Conservation (phyloP, 2,888 invertebrate genomes). For the Caenorhabditis sp. region DNA sequence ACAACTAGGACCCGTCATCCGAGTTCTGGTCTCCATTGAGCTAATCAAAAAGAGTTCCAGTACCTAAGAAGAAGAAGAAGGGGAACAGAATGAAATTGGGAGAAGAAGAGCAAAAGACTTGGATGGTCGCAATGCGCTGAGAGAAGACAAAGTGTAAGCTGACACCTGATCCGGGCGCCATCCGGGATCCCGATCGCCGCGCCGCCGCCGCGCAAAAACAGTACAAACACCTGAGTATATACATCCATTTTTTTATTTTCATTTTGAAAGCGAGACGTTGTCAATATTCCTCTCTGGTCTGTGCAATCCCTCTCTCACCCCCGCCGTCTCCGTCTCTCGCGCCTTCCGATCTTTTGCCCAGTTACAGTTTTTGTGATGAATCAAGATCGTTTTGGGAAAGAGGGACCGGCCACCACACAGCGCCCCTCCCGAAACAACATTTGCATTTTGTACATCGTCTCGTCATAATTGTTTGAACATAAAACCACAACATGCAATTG, state of each 20-base stretch:
- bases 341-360: constrained; percentile 1
- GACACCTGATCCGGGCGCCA: constrained; percentile 37
- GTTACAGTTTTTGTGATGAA: constrained; percentile 26
- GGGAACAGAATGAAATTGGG: not conserved
- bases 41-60: constrained; percentile 8
- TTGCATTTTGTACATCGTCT: constrained; percentile 37
- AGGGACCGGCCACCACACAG: constrained; percentile 12
- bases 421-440: constrained; percentile 25
- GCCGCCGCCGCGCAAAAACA: constrained; percentile 54
- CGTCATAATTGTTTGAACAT: constrained; percentile 45
- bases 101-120: not conserved
- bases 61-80: not conserved
- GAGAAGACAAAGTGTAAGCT: constrained; percentile 52
- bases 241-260: constrained; percentile 16
- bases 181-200: constrained; percentile 17
- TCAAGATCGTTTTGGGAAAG: constrained; percentile 41
- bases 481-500: constrained; percentile 21
- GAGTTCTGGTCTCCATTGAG: too few relatives aligned
- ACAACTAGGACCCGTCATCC: not conserved
- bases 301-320: not conserved
- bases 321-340: not conserved
- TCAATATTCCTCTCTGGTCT: constrained; percentile 9
- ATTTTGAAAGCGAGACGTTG: constrained; percentile 25
- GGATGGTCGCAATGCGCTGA: not conserved
- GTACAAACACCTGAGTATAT: constrained; percentile 42